phyloP scores from a whole-genome alignment of 2,797 vertebrate genomes.

The Thaleichthys pacificus region DNA sequence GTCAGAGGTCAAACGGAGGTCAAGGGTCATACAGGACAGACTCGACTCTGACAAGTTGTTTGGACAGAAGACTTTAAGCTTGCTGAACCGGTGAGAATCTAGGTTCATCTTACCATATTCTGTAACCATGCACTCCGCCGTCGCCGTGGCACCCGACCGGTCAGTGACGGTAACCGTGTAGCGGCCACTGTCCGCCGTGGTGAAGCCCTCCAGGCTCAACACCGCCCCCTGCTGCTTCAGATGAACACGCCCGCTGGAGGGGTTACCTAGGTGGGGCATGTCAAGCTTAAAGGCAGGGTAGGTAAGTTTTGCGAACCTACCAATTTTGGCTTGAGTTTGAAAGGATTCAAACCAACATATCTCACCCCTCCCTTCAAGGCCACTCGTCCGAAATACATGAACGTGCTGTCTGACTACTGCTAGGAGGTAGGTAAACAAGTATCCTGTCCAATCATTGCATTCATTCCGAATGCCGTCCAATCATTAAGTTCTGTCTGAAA shows the following conservation, averaged over 20 bases:
- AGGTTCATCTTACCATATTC: constrained; percentile 66
- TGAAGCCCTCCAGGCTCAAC: constrained; percentile 59
- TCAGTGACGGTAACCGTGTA: constrained; percentile 67
- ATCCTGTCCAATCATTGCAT: too few relatives aligned
- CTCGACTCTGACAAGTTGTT: constrained; percentile 32
- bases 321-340: too few relatives aligned
- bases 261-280: not conserved
- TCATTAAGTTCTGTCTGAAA: too few relatives aligned
- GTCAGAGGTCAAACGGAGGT: not conserved
- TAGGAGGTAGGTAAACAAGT: too few relatives aligned
- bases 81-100: too few relatives aligned
- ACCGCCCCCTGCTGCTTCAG: constrained; percentile 51
- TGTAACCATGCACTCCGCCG: constrained; percentile 60
- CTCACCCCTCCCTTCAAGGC: too few relatives aligned
- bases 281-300: too few relatives aligned
- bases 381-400: too few relatives aligned
- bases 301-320: too few relatives aligned
- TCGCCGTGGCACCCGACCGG: constrained; percentile 43
- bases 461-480: too few relatives aligned
- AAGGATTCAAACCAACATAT: too few relatives aligned
- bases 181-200: constrained; percentile 55
- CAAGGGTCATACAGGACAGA: constrained; percentile 48
- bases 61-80: not conserved
- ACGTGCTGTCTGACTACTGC: too few relatives aligned
- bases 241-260: constrained; percentile 29